Base-by-base conservation (phyloP, 2,797 vertebrate species). In the Lepidocolaptes lacrymiger region DNA sequence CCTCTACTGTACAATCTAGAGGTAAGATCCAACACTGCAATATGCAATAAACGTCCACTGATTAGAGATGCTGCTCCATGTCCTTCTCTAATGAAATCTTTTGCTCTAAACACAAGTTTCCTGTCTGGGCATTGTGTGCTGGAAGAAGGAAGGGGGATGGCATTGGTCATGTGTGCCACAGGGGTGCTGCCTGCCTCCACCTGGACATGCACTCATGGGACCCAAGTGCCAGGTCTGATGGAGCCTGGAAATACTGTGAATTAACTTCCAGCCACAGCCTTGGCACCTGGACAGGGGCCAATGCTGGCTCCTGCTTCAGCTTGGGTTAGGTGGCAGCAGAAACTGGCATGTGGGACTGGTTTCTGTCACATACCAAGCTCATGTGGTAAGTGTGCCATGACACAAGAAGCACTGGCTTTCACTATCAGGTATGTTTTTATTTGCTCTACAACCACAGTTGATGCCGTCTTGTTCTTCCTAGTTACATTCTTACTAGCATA, bases 21-120 rank as follows among this genome's bases (percentile, higher is more conserved):
- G 19, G 19, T 16, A 61, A 73, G 12, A 37, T 49, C 23, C 32
- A 54, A 27, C 27, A 39, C 4, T 44, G 15, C 17, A 44, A 37
- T 19, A 37, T 4, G 2, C 19, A 84, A 37, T 41, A 44, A 66
- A 22, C 1, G 54, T 27, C 7, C 17, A 56, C 28, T 1, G 0
- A 27, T 24, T 22, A 10, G 36, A 41, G 28, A 20, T 68, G 21
- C 23, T 77, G 14, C 27, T 43, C 30, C 5, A 9, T 32, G 36
- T 58, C 17, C 30, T 75, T 63, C 66, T 87, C 27, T 26, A 34
- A 10, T 5, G 18, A 37, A 87, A 58, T 43, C 54, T 67, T 67
- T 78, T 67, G 9, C 41, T 68, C 6, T 37, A 7, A 72, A 23
- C 8, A 23, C 15, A 36, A 23, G 11, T 55, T 81, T 64, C 14